A percentile compares a stretch with the other conserved stretches of the same genome.
phyloP scores from a whole-genome alignment of 2,888 invertebrate genomes.

The Troglohyphantes excavatus region DNA sequence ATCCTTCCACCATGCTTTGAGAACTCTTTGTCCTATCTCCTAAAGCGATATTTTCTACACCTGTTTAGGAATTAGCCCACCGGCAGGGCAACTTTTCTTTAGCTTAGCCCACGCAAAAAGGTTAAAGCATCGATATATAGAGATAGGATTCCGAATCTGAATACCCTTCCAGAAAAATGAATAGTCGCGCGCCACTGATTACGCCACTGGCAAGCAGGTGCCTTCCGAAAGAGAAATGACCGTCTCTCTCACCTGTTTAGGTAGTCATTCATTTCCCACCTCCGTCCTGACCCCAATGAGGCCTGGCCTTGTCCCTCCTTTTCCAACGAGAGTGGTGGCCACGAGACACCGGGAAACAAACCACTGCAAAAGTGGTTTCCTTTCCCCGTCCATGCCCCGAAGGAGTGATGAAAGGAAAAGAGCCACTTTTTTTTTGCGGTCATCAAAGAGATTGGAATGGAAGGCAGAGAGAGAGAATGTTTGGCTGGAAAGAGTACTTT shows the following conservation, averaged over 20 bases:
- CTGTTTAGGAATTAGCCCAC: too few relatives aligned
- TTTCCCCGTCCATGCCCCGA: background rate
- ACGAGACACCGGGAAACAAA: conserved; percentile 4
- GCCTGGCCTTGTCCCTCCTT: conserved; percentile 55
- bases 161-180: too few relatives aligned
- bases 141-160: too few relatives aligned
- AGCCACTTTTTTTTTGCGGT: background rate
- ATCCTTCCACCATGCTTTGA: background rate
- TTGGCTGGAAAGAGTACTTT: too few relatives aligned
- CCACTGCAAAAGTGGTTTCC: conserved; percentile 31
- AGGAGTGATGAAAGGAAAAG: background rate
- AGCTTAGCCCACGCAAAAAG: too few relatives aligned
- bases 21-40: background rate
- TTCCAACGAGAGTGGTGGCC: background rate
- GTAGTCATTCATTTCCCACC: conserved; percentile 48
- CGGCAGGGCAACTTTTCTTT: too few relatives aligned
- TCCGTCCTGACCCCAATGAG: conserved; percentile 28
- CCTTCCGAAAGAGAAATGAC: conserved; percentile 45
- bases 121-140: too few relatives aligned
- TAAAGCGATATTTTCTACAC: too few relatives aligned
- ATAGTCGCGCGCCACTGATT: too few relatives aligned
- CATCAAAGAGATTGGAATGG: background rate
- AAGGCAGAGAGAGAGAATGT: too few relatives aligned
- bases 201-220: conserved; percentile 60
- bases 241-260: conserved; percentile 66